Evolutionary conservation across 2,888 invertebrate species (phyloP).

Genomic region (Aleiodes alternator): DNA sequence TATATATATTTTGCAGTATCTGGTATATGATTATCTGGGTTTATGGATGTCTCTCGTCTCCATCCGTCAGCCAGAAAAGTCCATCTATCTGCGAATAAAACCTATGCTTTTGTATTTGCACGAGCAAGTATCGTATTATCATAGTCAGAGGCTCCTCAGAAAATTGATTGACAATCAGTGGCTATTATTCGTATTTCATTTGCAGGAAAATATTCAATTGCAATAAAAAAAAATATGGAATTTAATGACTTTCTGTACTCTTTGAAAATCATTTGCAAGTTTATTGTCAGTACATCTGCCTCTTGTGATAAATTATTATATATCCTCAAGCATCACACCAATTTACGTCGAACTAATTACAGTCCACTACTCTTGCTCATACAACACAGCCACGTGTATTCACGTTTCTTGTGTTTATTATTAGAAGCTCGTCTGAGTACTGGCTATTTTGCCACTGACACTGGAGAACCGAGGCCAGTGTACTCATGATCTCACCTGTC

Average conservation of each 20-base stretch:
- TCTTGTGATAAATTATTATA: constrained; percentile 33
- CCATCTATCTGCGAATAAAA: constrained; percentile 4
- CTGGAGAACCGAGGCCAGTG: constrained; percentile 25
- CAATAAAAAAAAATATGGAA: no score
- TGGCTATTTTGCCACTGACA: constrained; percentile 14
- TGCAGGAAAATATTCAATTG: no score
- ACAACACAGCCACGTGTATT: background rate
- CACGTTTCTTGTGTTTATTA: constrained; percentile 24
- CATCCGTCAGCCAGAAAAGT: constrained; percentile 7
- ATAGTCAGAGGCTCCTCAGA: background rate
- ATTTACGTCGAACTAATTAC: constrained; percentile 31
- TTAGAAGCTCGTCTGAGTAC: constrained; percentile 1
- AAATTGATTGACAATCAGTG: background rate
- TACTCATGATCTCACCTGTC: constrained; percentile 27
- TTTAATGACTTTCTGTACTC: background rate
- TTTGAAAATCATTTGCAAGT: constrained; percentile 47
- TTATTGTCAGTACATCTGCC: constrained; percentile 47
- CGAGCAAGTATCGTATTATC: background rate
- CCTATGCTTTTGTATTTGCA: background rate
- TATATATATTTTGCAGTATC: constrained; percentile 51
- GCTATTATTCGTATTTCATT: no score
- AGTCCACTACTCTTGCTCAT: background rate
- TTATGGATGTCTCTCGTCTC: constrained; percentile 51
- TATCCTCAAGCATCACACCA: background rate
- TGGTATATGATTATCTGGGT: constrained; percentile 60